A percentile compares a stretch with the other conserved stretches of the same genome.
Evolutionary conservation across 2,888 invertebrate genomes (phyloP).

Genomic region (Anticlea derivata): DNA sequence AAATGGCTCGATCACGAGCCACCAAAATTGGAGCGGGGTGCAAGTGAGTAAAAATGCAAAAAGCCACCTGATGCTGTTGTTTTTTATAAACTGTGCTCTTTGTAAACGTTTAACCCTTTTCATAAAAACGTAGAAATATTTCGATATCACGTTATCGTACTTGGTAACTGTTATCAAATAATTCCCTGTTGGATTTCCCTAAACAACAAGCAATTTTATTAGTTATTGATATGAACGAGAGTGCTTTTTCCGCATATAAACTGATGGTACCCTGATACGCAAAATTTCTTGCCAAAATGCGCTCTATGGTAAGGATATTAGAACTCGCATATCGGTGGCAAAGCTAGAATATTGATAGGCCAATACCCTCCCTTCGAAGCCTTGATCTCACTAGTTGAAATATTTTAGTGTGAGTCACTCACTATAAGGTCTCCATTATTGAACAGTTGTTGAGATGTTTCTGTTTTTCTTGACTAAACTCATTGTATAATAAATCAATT

Average conservation of each 20-base stretch:
- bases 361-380: conserved; percentile 58
- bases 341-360: conserved; percentile 49
- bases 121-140: no score
- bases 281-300: background rate
- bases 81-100: no score
- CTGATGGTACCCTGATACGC: conserved; percentile 16
- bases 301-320: conserved; percentile 10
- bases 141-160: background rate
- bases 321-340: conserved; percentile 12
- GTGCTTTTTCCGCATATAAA: conserved; percentile 49
- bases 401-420: conserved; percentile 58
- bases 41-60: no score
- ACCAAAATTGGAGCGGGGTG: no score
- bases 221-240: conserved; percentile 37
- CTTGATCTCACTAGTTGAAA: conserved; percentile 58
- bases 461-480: background rate
- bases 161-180: conserved; percentile 12
- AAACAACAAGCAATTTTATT: conserved; percentile 25
- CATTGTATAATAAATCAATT: no score
- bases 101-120: no score
- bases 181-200: conserved; percentile 25
- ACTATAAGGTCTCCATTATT: conserved; percentile 35
- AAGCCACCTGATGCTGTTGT: no score
- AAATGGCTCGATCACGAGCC: background rate
- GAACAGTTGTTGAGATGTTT: background rate